A percentile compares a stretch with the other conserved stretches of the same genome.
Evolutionary conservation across 2,888 invertebrate species (phyloP).

Genomic region (Poecilobothrus nobilitatus): DNA sequence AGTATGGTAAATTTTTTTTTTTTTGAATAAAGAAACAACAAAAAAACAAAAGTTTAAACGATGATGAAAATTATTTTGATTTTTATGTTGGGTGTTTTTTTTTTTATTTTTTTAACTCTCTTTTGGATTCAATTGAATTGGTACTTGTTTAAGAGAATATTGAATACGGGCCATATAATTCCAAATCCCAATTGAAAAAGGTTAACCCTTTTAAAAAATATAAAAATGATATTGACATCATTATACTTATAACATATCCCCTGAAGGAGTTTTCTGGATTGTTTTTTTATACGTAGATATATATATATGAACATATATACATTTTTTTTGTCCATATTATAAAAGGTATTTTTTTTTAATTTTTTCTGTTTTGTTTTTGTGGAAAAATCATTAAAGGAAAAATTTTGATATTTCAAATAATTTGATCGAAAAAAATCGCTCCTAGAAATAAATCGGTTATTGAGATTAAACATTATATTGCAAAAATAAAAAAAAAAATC

Average conservation of each 20-base stretch:
- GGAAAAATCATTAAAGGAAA: no score
- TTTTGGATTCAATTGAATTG: neutral
- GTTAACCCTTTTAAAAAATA: conserved; percentile 1
- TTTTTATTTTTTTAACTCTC: neutral
- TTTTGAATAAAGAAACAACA: no score
- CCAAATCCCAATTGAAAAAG: conserved; percentile 1
- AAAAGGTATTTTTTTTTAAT: neutral
- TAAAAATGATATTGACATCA: neutral
- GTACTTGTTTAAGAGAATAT: no score
- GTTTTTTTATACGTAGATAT: no score
- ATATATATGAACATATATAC: no score
- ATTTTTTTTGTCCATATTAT: no score
- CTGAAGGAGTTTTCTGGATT: neutral
- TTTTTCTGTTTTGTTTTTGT: neutral
- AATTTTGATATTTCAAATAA: no score
- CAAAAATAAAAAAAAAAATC: neutral
- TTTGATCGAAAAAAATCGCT: no score
- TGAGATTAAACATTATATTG: neutral
- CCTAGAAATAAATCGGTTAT: neutral
- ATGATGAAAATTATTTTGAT: neutral
- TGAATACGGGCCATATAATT: neutral
- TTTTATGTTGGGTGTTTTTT: neutral
- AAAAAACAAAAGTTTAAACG: no score
- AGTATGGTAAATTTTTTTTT: no score
- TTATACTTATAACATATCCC: neutral